Evolutionary conservation across 2,797 vertebrate genomes (phyloP), one percentile per base, ranked within the genome.

Genomic region (Pygocentrus nattereri): DNA sequence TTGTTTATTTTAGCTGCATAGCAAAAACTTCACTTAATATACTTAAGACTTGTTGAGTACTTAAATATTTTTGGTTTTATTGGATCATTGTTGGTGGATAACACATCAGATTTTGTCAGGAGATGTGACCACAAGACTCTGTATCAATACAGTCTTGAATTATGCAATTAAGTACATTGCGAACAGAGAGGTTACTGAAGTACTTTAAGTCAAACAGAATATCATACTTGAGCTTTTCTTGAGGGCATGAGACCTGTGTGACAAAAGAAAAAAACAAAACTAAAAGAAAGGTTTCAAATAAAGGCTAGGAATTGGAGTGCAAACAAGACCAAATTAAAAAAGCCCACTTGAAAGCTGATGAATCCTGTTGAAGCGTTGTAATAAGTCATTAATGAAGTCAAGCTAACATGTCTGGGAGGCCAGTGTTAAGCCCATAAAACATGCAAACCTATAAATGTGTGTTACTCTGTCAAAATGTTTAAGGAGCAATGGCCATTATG

Each of bases 381-480:
- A 80, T 80, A 80, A 85, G 69, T 73, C 64, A 70, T 80, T 78
- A 83, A 80, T 82, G 50, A 76, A 85, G 69, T 85, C 62, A 69
- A 61, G 69, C 69, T 74, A 82, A 70, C 64, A 69, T 68, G 47
- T 74, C 81, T 70, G 78, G 77, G 30, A 78, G 71, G 80, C 58
- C 71, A 88, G 86, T 76, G 81, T 85, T 88, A 80, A 89, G 81
- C 77, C 88, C 88, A 87, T 90, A 89, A 90, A 91, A 89, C 87
- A 90, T 85, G 89, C 74, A 83, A 83, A 84, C 72, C 76, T 83
- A 87, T 90, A 86, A 85, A 86, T 72, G 82, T 74, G 41, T 82
- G 86, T 76, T 85, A 85, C 82, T 84, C 89, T 91, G 89, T 92
- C 85, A 91, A 91, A 93, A 92, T 90, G 92, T 91, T 91, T 90